These are phyloP conservation scores for Alloscopus bannaensis DNA, from an alignment of 2,888 invertebrate genomes.

Conservation along the genomic window DNA sequence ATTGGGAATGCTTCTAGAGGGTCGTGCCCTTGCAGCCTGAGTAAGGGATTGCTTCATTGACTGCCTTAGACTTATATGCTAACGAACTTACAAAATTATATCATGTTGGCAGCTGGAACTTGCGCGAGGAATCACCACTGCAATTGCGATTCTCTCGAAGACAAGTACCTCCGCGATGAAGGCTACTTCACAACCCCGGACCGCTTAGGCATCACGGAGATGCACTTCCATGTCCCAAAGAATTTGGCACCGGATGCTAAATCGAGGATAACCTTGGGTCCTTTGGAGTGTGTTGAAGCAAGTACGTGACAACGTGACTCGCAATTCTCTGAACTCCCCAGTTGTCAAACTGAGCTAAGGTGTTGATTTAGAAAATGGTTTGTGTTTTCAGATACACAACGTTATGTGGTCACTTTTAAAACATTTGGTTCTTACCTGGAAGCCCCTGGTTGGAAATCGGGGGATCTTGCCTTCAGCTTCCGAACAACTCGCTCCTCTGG, in stretches of 20 bases:
- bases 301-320: slow-evolving; percentile 80
- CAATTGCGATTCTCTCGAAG: slow-evolving; percentile 90
- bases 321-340: slow-evolving; percentile 4
- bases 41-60: neutral
- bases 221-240: slow-evolving; percentile 92
- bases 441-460: slow-evolving; percentile 94
- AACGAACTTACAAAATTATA: neutral
- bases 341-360: slow-evolving; percentile 6
- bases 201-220: slow-evolving; percentile 91
- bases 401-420: slow-evolving; percentile 95
- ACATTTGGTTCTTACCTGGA: slow-evolving; percentile 94
- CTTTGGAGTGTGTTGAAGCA: slow-evolving; percentile 95
- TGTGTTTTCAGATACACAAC: slow-evolving; percentile 84
- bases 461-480: slow-evolving; percentile 94
- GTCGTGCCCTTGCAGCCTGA: slow-evolving; percentile 77
- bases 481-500: slow-evolving; percentile 93
- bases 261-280: slow-evolving; percentile 91
- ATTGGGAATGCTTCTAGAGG: slow-evolving; percentile 80
- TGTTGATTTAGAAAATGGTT: slow-evolving; percentile 37
- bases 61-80: neutral
- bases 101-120: slow-evolving; percentile 79
- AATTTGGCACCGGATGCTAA: slow-evolving; percentile 88
- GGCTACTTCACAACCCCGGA: slow-evolving; percentile 87
- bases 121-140: slow-evolving; percentile 83
- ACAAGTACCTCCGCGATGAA: slow-evolving; percentile 92